Conservation (phyloP, 2,113 vertebrate species). For the Cheirogaleus medius region DNA sequence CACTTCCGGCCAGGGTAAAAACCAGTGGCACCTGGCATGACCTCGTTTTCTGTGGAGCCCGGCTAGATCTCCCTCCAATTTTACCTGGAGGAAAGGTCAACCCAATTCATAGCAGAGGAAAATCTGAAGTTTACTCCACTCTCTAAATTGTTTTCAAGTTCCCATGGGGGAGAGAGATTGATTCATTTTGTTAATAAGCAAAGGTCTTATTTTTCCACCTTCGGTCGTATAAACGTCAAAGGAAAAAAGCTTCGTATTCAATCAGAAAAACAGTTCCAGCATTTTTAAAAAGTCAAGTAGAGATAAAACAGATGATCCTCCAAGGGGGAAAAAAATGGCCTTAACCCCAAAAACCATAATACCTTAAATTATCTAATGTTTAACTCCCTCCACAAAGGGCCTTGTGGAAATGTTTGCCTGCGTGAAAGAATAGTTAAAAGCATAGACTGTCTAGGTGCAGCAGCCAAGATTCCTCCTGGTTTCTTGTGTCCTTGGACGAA, state of each 20-base stretch:
- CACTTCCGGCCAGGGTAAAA: neutral
- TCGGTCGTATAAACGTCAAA: constrained; percentile 53
- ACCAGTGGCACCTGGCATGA: neutral
- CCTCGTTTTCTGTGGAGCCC: neutral
- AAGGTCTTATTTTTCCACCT: constrained; percentile 73
- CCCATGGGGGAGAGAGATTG: constrained; percentile 36
- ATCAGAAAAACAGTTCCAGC: constrained; percentile 47
- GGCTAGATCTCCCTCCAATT: constrained; percentile 36
- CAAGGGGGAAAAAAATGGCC: neutral
- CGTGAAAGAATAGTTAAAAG: neutral
- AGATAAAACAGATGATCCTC: constrained; percentile 67
- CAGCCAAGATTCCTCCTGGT: neutral
- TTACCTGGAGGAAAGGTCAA: constrained; percentile 26
- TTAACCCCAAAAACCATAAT: constrained; percentile 24
- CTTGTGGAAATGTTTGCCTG: constrained; percentile 27
- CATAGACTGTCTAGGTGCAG: neutral
- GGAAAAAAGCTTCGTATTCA: constrained; percentile 6
- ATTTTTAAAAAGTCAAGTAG: constrained; percentile 71
- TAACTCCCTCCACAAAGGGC: neutral
- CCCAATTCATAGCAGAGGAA: constrained; percentile 29
- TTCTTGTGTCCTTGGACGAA: neutral
- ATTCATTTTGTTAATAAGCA: constrained; percentile 63
- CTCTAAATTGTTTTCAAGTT: constrained; percentile 49
- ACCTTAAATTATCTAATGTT: constrained; percentile 33
- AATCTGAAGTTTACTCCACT: constrained; percentile 35